phyloP scores from a whole-genome alignment of 2,888 invertebrate species.

The Ganaspis brasiliensis region DNA sequence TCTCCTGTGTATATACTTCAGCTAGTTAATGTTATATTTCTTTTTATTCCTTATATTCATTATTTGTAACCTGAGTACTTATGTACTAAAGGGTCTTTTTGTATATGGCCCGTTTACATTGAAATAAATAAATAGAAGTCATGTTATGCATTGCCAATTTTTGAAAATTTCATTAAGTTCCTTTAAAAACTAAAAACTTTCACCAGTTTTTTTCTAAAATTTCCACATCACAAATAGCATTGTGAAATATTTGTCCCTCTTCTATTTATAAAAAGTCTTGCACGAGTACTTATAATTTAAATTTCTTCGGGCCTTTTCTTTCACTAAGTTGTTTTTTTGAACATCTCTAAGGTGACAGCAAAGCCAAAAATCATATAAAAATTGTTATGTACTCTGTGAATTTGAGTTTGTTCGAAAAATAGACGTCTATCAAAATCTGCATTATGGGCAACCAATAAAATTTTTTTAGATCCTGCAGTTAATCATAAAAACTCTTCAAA shows the following conservation, averaged over 20 bases:
- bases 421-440: too few species aligned
- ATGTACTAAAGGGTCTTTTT: too few species aligned
- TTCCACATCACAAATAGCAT: neutral
- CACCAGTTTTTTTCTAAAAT: constrained; percentile 10
- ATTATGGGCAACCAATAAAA: too few species aligned
- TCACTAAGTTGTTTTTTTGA: neutral
- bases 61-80: too few species aligned
- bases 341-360: neutral
- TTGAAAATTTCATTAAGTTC: neutral
- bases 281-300: constrained; percentile 1
- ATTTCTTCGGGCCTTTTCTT: neutral
- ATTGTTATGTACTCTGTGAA: neutral
- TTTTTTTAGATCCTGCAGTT: too few species aligned
- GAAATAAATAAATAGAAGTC: too few species aligned
- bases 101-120: too few species aligned
- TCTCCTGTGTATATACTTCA: too few species aligned
- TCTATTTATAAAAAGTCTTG: neutral
- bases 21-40: too few species aligned
- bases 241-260: neutral
- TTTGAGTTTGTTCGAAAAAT: neutral
- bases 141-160: too few species aligned
- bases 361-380: constrained; percentile 17
- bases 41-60: too few species aligned
- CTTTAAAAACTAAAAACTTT: neutral
- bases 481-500: constrained; percentile 4